Base-by-base conservation (phyloP, 2,888 invertebrate species). In the Empis stercorea region DNA sequence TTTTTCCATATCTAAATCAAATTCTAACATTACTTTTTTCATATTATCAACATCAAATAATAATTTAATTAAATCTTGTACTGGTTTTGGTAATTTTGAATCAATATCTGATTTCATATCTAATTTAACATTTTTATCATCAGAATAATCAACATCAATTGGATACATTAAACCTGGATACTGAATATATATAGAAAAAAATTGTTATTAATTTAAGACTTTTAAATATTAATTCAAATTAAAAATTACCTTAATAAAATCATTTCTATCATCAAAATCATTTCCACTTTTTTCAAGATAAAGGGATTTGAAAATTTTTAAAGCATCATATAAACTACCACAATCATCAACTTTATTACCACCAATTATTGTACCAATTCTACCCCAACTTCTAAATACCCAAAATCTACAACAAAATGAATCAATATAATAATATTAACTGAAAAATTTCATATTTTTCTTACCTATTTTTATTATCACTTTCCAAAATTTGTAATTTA, bases 1-100 rank as follows among this genome's bases (percentile, higher is more conserved):
- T 71, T 97, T 96, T 52, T 94, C 92, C 57, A 88, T 79, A 66
- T 99, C 97, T 56, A 99, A 73, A 74, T 99, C 94, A 70, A 94
- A 96, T 63, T 96, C 94, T 61, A 87, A 66, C 79, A 99, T 81
- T 0, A 89, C 84, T 63, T 81, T 81, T 64, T 93, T 93, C 96
- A 99, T 97, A 9, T 75, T 73, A 49, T 87, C 78, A 0, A 95
- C 78, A 65, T 99, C 91, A 68, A 99, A 99, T 49, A 99, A 85
- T 55, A 86, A 74, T 50, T 78, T 75, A 16, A 99, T 76, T 4
- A 99, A 71, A 50, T 84, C 78, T 65, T 96, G 93, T 1, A 99
- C 80, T 0, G 85, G 74, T 58, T 75, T 66, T 0, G 80, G 73
- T 13, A 99, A 72, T 43, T 80, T 80, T 15, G 89, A 92, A 42